phyloP scores from a whole-genome alignment of 2,797 vertebrate genomes.

The Jordanella pulchra region DNA sequence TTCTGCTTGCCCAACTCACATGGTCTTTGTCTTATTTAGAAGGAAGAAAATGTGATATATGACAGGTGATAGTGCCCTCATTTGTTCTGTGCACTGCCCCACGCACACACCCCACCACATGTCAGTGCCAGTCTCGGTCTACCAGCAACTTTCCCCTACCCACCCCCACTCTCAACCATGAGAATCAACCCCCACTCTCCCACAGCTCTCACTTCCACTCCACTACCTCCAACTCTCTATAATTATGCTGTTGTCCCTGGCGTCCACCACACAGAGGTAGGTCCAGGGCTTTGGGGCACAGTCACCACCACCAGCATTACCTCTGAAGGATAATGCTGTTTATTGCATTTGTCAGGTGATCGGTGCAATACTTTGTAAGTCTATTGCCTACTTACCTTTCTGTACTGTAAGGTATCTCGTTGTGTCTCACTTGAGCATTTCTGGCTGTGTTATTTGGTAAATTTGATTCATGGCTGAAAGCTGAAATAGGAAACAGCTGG shows the following conservation, averaged over 20 bases:
- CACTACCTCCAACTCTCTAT: slow-evolving; percentile 45
- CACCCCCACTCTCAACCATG: slow-evolving; percentile 37
- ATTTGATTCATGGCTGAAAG: slow-evolving; percentile 73
- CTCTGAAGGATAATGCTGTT: slow-evolving; percentile 82
- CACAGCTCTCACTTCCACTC: slow-evolving; percentile 25
- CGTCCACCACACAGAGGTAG: slow-evolving; percentile 57
- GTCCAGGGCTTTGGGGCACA: slow-evolving; percentile 70
- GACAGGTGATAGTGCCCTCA: slow-evolving; percentile 74
- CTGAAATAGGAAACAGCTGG: slow-evolving; percentile 61
- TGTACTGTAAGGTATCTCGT: slow-evolving; percentile 76
- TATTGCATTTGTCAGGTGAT: slow-evolving; percentile 83
- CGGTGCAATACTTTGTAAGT: slow-evolving; percentile 80
- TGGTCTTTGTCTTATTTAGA: slow-evolving; percentile 80
- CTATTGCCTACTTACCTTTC: slow-evolving; percentile 79
- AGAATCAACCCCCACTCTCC: slow-evolving; percentile 13
- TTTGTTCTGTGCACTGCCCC: slow-evolving; percentile 78
- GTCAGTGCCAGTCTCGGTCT: slow-evolving; percentile 74
- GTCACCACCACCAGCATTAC: slow-evolving; percentile 63
- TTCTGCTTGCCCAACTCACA: slow-evolving; percentile 63
- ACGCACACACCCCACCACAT: slow-evolving; percentile 76
- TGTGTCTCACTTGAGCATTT: slow-evolving; percentile 74
- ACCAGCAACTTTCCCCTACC: slow-evolving; percentile 60
- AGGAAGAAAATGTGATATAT: slow-evolving; percentile 76
- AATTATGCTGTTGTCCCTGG: slow-evolving; percentile 53
- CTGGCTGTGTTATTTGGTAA: slow-evolving; percentile 78